These are phyloP conservation scores for Cheirogaleus medius DNA, from an alignment of 2,113 vertebrate genomes.

Conservation along the genomic window DNA sequence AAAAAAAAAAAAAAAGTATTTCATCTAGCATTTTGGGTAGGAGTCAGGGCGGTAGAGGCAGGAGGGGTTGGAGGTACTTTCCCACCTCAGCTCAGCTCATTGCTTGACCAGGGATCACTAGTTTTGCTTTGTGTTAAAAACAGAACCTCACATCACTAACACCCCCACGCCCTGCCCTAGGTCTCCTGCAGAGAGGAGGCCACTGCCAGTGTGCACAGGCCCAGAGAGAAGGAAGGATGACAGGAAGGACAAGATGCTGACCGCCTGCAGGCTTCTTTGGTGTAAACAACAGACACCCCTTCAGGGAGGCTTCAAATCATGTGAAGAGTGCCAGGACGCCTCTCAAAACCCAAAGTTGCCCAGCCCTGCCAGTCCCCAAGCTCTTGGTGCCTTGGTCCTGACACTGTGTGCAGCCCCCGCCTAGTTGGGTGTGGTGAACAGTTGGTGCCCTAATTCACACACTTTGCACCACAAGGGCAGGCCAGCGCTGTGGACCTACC, in stretches of 20 bases:
- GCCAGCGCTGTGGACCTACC: not conserved
- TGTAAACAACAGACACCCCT: not conserved
- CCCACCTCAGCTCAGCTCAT: not conserved
- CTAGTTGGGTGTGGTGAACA: rapidly evolving
- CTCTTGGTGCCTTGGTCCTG: not conserved
- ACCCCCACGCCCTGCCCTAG: not conserved
- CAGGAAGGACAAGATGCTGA: not conserved
- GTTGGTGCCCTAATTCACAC: not conserved
- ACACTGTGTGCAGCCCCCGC: not conserved
- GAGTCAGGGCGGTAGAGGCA: too few relatives aligned
- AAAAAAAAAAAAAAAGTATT: too few relatives aligned
- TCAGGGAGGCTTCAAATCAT: not conserved
- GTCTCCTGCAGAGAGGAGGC: not conserved
- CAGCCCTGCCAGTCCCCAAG: not conserved
- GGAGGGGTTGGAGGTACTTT: not conserved
- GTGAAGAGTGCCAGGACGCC: not conserved
- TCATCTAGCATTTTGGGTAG: not conserved
- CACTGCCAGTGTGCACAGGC: not conserved
- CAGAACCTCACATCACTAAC: not conserved
- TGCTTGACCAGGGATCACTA: not conserved
- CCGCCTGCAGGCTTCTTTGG: not conserved
- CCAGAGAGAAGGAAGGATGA: not conserved
- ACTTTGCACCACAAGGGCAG: not conserved
- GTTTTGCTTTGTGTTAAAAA: slow-evolving; percentile 3
- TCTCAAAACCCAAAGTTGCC: not conserved